A percentile compares a stretch with the other conserved stretches of the same genome.
Evolutionary conservation across 2,113 vertebrate genomes (phyloP).

Genomic region (Xenopus tropicalis): UCB_Xtro_10.0 CM004450.2:89527501-89528000

Average conservation of each 20-base stretch:
- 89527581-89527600: slow-evolving; percentile 64
- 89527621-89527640: slow-evolving; percentile 61
- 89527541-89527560: too few relatives aligned
- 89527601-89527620: slow-evolving; percentile 56
- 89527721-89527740: slow-evolving; percentile 76
- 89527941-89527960: background rate
- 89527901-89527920: background rate
- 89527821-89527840: slow-evolving; percentile 13
- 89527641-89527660: slow-evolving; percentile 77
- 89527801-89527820: slow-evolving; percentile 69
- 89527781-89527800: slow-evolving; percentile 67
- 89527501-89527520: too few relatives aligned
- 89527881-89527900: background rate
- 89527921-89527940: background rate
- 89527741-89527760: slow-evolving; percentile 84
- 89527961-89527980: too few relatives aligned
- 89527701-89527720: slow-evolving; percentile 80
- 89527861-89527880: background rate
- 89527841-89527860: background rate
- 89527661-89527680: slow-evolving; percentile 76
- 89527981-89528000: background rate
- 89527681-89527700: slow-evolving; percentile 78
- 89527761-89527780: slow-evolving; percentile 81
- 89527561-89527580: background rate
- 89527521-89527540: too few relatives aligned